Conservation (phyloP, 2,113 vertebrate genomes). For the Picathartes gymnocephalus region DNA sequence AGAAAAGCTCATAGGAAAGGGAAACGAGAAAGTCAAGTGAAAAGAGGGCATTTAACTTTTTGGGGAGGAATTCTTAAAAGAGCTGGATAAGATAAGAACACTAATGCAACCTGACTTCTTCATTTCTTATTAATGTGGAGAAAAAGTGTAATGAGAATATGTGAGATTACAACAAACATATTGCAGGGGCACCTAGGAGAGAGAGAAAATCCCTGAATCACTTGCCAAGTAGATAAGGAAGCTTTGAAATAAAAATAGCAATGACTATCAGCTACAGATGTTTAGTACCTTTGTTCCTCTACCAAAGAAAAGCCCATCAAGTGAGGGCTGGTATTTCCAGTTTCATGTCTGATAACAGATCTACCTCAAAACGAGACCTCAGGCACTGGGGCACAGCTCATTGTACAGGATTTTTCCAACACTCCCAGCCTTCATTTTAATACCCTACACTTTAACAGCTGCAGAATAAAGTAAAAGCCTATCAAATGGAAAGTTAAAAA, state of each 20-base stretch:
- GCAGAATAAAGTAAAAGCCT: background rate
- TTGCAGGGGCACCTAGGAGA: background rate
- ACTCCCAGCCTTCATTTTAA: background rate
- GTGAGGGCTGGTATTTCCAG: background rate
- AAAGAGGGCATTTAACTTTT: background rate
- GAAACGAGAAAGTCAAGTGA: background rate
- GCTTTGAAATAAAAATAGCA: constrained; percentile 50
- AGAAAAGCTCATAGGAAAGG: background rate
- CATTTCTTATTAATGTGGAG: constrained; percentile 37
- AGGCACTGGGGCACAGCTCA: background rate
- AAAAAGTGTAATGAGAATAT: constrained; percentile 28
- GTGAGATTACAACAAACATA: constrained; percentile 30
- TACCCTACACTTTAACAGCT: background rate
- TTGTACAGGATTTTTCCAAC: background rate
- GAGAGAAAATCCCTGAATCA: constrained; percentile 36
- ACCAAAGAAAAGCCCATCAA: background rate
- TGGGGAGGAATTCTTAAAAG: background rate
- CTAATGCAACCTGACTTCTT: constrained; percentile 13
- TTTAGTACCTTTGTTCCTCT: constrained; percentile 18
- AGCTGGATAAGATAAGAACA: background rate
- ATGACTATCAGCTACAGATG: background rate
- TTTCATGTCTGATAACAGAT: background rate
- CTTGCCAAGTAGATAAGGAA: constrained; percentile 32
- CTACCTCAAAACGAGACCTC: background rate
- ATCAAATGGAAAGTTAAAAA: background rate